Percentiles rank a stretch among this genome's conserved stretches.
phyloP scores from a whole-genome alignment of 1,140 invertebrate species.

The Phymorhynchus buccinoides region DNA sequence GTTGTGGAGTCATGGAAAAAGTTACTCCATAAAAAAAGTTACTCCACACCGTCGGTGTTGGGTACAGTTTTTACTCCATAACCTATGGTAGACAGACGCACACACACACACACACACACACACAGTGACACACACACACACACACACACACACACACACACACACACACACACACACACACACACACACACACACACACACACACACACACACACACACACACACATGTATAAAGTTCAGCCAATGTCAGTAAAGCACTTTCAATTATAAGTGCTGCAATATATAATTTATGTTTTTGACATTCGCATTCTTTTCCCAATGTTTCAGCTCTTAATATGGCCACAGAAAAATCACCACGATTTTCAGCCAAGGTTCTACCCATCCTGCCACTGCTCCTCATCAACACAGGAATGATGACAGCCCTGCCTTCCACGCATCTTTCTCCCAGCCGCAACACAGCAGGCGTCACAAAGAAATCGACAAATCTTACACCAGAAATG shows the following conservation, averaged over 20 bases:
- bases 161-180: slow-evolving; percentile 20
- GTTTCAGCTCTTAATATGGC: not conserved
- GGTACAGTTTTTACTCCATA: too few relatives aligned
- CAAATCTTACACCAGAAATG: not conserved
- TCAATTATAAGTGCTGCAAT: not conserved
- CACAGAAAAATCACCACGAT: not conserved
- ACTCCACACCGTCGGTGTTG: too few relatives aligned
- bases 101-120: slow-evolving; percentile 2
- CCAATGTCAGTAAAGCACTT: not conserved
- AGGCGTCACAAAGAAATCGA: not conserved
- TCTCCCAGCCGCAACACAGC: not conserved
- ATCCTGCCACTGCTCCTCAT: not conserved
- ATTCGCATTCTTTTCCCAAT: too few relatives aligned
- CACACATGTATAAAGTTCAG: not conserved
- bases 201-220: slow-evolving; percentile 14
- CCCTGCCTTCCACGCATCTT: not conserved
- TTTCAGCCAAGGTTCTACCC: not conserved
- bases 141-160: not conserved
- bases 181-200: slow-evolving; percentile 26
- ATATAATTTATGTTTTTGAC: not conserved
- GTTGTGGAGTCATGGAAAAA: too few relatives aligned
- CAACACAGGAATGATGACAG: not conserved
- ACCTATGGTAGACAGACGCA: too few relatives aligned
- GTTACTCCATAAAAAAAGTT: too few relatives aligned
- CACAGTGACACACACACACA: slow-evolving; percentile 14